phyloP scores from a whole-genome alignment of 2,113 vertebrate genomes.

The Tichodroma muraria region DNA sequence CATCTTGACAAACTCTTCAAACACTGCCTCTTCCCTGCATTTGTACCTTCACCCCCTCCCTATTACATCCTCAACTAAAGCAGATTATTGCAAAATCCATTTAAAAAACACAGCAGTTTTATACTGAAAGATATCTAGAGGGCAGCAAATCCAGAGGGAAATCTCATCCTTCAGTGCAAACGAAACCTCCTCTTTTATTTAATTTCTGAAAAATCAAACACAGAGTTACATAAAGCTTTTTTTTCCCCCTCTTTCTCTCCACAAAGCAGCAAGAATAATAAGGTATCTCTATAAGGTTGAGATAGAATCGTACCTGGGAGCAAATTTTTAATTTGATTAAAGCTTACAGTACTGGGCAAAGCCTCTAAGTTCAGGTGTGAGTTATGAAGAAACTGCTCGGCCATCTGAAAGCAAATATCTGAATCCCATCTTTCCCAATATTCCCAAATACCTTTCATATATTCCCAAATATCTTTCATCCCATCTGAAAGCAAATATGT shows the following conservation, averaged over 20 bases:
- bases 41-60: background rate
- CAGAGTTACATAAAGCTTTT: background rate
- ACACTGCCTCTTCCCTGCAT: background rate
- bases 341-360: background rate
- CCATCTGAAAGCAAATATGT: background rate
- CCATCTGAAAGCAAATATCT: background rate
- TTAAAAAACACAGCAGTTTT: slow-evolving; percentile 40
- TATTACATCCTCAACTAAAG: background rate
- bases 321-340: slow-evolving; percentile 19
- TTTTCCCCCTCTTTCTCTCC: background rate
- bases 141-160: slow-evolving; percentile 61
- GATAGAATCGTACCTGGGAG: background rate
- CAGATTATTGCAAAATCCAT: slow-evolving; percentile 24
- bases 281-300: background rate
- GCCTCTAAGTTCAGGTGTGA: slow-evolving; percentile 3
- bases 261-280: background rate
- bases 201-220: slow-evolving; percentile 25
- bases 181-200: slow-evolving; percentile 13
- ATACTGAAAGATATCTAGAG: slow-evolving; percentile 54
- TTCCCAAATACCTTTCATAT: too few species aligned
- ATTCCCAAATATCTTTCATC: too few species aligned
- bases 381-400: background rate
- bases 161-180: slow-evolving; percentile 41
- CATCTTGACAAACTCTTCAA: background rate
- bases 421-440: too few species aligned